phyloP scores from a whole-genome alignment of 2,797 vertebrate genomes.

The Pseudopleuronectes americanus region DNA sequence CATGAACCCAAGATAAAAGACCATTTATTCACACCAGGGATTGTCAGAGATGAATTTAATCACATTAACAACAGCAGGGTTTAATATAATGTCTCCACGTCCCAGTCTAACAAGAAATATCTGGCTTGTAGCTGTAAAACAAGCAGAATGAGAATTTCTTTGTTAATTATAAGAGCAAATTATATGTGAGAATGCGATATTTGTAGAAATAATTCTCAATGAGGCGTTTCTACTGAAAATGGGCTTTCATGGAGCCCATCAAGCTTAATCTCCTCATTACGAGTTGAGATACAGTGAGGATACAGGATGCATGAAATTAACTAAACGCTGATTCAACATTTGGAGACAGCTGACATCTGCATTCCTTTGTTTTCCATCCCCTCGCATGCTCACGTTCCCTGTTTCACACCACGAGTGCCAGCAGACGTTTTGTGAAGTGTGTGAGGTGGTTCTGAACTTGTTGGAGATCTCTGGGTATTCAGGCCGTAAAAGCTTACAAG shows the following conservation, averaged over 20 bases:
- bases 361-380: slow-evolving; percentile 7
- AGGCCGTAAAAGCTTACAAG: slow-evolving; percentile 44
- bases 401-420: slow-evolving; percentile 55
- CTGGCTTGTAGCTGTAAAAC: neutral
- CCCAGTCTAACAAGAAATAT: slow-evolving; percentile 12
- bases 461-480: slow-evolving; percentile 53
- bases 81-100: slow-evolving; percentile 28
- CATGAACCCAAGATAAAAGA: slow-evolving; percentile 19
- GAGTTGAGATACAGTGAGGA: neutral
- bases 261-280: neutral
- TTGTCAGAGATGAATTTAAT: slow-evolving; percentile 21
- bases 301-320: slow-evolving; percentile 5
- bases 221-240: neutral
- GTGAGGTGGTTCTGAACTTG: slow-evolving; percentile 51
- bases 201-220: neutral
- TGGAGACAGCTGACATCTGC: slow-evolving; percentile 23
- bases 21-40: slow-evolving; percentile 21
- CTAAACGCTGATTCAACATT: slow-evolving; percentile 34
- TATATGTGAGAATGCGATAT: neutral
- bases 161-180: neutral
- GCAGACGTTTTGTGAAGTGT: slow-evolving; percentile 49
- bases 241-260: neutral
- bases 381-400: slow-evolving; percentile 17
- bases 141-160: slow-evolving; percentile 1
- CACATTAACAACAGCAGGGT: slow-evolving; percentile 14